Conservation (phyloP, 2,797 vertebrate genomes). For the Oreochromis grahami region DNA sequence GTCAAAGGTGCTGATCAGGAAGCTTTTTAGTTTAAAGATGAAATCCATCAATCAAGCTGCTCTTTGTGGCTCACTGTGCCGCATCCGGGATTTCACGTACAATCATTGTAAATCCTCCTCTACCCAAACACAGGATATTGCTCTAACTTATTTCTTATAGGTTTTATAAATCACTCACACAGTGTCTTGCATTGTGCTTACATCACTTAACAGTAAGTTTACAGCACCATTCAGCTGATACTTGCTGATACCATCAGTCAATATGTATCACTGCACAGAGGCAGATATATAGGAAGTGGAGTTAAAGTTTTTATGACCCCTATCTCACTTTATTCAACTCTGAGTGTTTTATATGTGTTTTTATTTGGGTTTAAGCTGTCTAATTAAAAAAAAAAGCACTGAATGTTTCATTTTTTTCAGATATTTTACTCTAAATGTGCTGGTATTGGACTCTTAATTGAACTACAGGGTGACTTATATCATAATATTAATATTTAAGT, state of each 20-base stretch:
- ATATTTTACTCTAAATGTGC: not conserved
- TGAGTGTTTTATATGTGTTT: not conserved
- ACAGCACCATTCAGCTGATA: not conserved
- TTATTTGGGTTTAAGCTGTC: not conserved
- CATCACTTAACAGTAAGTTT: not conserved
- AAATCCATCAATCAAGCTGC: not conserved
- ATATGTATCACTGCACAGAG: not conserved
- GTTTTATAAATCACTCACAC: not conserved
- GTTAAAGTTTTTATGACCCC: not conserved
- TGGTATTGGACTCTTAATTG: accelerated
- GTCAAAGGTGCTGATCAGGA: not conserved
- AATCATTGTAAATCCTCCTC: not conserved
- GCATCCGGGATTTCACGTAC: accelerated
- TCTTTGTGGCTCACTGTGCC: not conserved
- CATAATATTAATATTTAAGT: not conserved
- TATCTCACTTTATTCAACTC: accelerated
- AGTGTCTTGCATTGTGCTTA: not conserved
- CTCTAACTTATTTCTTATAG: not conserved
- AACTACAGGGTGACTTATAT: accelerated
- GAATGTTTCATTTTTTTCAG: accelerated
- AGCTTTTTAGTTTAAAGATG: not conserved
- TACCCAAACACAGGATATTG: not conserved
- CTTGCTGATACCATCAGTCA: not conserved
- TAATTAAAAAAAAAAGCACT: not conserved
- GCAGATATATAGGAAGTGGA: not conserved